These are phyloP conservation scores for Tympanoctomys barrerae DNA, from an alignment of 2,797 vertebrate species.

Conservation along the genomic window DNA sequence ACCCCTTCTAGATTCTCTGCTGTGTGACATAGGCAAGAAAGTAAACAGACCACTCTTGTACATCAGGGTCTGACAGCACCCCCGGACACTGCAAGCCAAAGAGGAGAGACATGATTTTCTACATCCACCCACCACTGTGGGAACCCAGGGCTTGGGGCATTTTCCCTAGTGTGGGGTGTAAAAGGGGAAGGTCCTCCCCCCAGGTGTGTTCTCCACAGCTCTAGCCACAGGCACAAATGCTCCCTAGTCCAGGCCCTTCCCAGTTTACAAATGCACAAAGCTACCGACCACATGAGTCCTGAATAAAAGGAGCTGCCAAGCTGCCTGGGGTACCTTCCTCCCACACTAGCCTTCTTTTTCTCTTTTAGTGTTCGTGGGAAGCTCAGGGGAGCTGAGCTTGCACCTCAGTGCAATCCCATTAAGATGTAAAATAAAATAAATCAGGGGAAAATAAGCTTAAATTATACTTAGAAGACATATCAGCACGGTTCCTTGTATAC, in stretches of 20 bases:
- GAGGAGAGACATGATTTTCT: neutral
- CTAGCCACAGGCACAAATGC: neutral
- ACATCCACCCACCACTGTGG: neutral
- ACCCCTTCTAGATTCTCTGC: neutral
- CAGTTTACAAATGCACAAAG: slow-evolving; percentile 49
- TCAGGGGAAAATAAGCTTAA: slow-evolving; percentile 61
- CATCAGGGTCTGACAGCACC: neutral
- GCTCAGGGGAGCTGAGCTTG: neutral
- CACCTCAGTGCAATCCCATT: slow-evolving; percentile 32
- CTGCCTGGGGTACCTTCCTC: neutral
- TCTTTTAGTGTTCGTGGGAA: neutral
- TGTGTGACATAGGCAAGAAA: too few species aligned
- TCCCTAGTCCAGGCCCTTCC: neutral
- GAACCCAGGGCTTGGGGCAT: neutral
- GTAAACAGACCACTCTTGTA: neutral
- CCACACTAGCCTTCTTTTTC: slow-evolving; percentile 28
- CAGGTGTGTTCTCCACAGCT: neutral
- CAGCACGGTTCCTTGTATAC: neutral
- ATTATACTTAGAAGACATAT: slow-evolving; percentile 31
- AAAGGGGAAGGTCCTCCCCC: neutral
- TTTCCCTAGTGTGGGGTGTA: neutral
- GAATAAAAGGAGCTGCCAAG: slow-evolving; percentile 14
- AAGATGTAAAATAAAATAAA: slow-evolving; percentile 61
- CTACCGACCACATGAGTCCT: neutral
- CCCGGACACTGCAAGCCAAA: neutral